Conservation (phyloP, 2,888 invertebrate species). For the Aphodius sticticus region DNA sequence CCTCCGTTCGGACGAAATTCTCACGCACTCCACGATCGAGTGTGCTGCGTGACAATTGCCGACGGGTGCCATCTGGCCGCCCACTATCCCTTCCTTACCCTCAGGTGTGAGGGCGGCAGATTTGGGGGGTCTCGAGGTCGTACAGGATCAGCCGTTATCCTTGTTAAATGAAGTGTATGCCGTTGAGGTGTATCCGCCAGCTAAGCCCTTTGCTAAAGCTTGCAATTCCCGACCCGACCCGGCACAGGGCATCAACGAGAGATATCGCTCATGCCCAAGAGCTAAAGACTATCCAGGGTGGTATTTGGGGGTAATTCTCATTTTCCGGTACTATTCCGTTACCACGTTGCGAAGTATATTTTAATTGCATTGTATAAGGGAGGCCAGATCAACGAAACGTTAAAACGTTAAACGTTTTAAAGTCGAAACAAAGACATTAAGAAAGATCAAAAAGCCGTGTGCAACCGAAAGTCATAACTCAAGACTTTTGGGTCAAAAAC, state of each 20-base stretch:
- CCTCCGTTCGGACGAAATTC: slow-evolving; percentile 50
- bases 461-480: no score
- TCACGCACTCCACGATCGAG: slow-evolving; percentile 57
- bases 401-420: no score
- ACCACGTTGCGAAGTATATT: neutral
- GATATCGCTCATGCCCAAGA: slow-evolving; percentile 57
- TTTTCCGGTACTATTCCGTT: neutral
- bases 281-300: slow-evolving; percentile 48
- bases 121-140: slow-evolving; percentile 60
- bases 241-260: slow-evolving; percentile 44
- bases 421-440: no score
- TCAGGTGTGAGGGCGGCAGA: slow-evolving; percentile 41
- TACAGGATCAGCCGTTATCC: slow-evolving; percentile 62
- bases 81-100: neutral
- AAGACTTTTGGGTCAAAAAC: no score
- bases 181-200: slow-evolving; percentile 57
- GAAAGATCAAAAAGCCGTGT: no score
- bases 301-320: slow-evolving; percentile 35
- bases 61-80: slow-evolving; percentile 27
- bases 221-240: slow-evolving; percentile 58
- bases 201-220: slow-evolving; percentile 59
- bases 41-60: slow-evolving; percentile 52
- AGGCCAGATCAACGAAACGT: neutral
- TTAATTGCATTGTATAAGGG: neutral
- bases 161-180: slow-evolving; percentile 61